Evolutionary conservation across 2,113 vertebrate genomes (phyloP).

Genomic region (Microtus pennsylvanicus): DNA sequence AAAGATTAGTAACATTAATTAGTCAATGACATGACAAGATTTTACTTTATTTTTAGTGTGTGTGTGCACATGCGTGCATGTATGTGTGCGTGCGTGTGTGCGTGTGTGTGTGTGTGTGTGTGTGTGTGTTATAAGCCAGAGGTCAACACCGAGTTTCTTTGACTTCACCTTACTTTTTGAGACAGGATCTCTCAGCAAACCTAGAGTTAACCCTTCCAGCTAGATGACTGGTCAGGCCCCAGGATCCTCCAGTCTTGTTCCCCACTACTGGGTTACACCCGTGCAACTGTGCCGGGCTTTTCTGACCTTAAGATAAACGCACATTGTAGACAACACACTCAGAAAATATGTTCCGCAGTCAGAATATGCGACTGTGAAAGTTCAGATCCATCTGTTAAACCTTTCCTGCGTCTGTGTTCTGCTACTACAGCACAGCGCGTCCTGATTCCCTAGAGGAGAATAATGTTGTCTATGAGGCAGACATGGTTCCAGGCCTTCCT

Average conservation of each 20-base stretch:
- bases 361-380: not conserved
- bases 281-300: not conserved
- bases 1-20: not conserved
- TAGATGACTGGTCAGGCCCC: not conserved
- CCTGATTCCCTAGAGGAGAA: not conserved
- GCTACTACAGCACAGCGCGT: not conserved
- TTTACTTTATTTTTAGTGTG: not conserved
- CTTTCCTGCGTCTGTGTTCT: not conserved
- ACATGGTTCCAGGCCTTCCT: not conserved
- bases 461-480: not conserved
- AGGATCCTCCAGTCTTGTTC: not conserved
- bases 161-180: not conserved
- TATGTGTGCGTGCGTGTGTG: fast-evolving
- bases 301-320: slow-evolving; percentile 2
- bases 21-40: not conserved
- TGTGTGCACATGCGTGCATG: no score
- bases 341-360: not conserved
- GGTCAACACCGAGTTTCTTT: not conserved
- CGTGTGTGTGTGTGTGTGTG: no score
- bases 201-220: not conserved
- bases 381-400: not conserved
- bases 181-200: not conserved
- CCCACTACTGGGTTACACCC: not conserved
- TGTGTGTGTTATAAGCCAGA: not conserved
- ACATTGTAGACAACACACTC: not conserved